A percentile compares a stretch with the other conserved stretches of the same genome.
phyloP scores from a whole-genome alignment of 2,888 invertebrate species.

The Eristalis pertinax region DNA sequence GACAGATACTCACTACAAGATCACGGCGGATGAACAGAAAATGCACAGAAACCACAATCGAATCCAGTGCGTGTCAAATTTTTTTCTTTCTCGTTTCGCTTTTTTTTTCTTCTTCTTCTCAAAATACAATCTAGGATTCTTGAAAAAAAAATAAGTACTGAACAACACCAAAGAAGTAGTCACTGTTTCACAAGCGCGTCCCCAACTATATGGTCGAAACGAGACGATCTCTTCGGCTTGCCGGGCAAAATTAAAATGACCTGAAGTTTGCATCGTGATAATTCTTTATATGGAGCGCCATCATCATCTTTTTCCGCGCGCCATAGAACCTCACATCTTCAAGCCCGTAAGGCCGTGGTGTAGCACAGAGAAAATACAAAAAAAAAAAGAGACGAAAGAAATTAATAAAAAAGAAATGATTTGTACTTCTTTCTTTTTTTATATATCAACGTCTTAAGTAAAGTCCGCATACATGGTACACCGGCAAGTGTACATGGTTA shows the following conservation, averaged over 20 bases:
- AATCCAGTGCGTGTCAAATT: slow-evolving; percentile 1
- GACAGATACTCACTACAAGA: not conserved
- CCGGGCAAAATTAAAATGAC: slow-evolving; percentile 74
- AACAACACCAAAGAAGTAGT: not conserved
- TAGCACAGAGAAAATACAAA: slow-evolving; percentile 26
- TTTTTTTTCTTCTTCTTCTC: not conserved
- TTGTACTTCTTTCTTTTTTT: slow-evolving; percentile 61
- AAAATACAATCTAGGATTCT: slow-evolving; percentile 3
- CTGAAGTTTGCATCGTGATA: slow-evolving; percentile 73
- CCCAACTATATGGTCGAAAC: slow-evolving; percentile 11
- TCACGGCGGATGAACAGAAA: not conserved
- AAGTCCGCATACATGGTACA: slow-evolving; percentile 53
- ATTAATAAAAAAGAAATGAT: slow-evolving; percentile 64
- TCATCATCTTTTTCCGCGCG: slow-evolving; percentile 49
- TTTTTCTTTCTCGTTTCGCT: not conserved
- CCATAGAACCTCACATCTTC: slow-evolving; percentile 53
- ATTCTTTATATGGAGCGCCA: slow-evolving; percentile 75
- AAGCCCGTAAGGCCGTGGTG: slow-evolving; percentile 32
- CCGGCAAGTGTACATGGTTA: slow-evolving; percentile 56
- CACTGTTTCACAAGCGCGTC: slow-evolving; percentile 20
- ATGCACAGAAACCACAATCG: not conserved
- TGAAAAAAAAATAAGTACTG: not conserved
- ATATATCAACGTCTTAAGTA: slow-evolving; percentile 50
- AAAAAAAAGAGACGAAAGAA: slow-evolving; percentile 39
- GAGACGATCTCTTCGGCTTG: slow-evolving; percentile 68